Evolutionary conservation across 1,140 invertebrate genomes (phyloP), one percentile per base, ranked within the genome.

Genomic region (Heliconius hermathena): DNA sequence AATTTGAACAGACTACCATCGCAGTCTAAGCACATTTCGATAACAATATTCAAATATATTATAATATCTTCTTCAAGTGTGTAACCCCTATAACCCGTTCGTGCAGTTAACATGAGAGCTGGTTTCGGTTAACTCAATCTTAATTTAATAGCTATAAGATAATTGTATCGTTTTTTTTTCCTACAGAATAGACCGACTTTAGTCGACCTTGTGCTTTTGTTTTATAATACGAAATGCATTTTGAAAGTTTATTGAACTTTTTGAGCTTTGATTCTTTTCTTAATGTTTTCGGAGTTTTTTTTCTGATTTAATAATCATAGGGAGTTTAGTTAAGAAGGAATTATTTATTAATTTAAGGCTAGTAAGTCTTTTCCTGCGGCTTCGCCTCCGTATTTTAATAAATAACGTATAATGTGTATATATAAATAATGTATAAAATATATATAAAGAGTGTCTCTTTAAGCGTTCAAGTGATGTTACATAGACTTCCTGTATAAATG

Each of bases 131-230:
- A 85, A 83, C 85, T 85, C 82, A 84, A 86, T 87, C 83, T 86
- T 84, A 87, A 87, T 87, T 89, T 88, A 88, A 89, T 84, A 77
- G 79, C 71, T 83, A 81, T 77, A 81, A 84, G 84, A 86, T 89
- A 89, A 89, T 88, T 88, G 86, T 78, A 73, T 78, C 73, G 80
- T 85, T 85, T 86, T 84, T 87, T 73, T 66, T 73, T 60, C 4
- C 57, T 66, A 9, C 60, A 66, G 80, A 81, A 74, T 82, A 76
- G 74, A 81, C 49, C 74, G 80, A 73, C 57, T 71, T 71, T 54
- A 38, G 26, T 29, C 22, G 76, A 77, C 75, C 79, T 81, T 81
- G 75, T 38, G 66, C 33, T 72, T 72, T 72, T 72, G 20, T 76
- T 71, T 70, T 76, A 46, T 76, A 66, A 66, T 66, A 66, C 9